These are phyloP conservation scores for Gallirallus australis DNA, from an alignment of 2,797 vertebrate species.

Conservation along the genomic window DNA sequence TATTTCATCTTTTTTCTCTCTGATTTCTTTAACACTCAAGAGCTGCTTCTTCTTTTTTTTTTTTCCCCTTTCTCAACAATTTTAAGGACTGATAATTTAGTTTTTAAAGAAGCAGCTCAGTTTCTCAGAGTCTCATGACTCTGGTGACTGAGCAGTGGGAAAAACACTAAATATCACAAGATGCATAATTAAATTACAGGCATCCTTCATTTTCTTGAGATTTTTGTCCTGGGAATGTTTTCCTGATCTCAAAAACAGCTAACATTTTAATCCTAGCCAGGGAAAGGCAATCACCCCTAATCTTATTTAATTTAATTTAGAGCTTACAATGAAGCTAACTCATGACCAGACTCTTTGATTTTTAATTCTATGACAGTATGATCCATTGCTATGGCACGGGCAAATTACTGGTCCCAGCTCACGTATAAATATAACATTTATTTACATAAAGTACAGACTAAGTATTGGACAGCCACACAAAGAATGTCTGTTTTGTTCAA, in stretches of 20 bases:
- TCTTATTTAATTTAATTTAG: background rate
- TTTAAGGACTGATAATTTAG: background rate
- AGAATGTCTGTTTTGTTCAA: background rate
- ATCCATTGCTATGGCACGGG: background rate
- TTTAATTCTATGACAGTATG: background rate
- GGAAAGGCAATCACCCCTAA: background rate
- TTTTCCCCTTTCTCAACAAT: background rate
- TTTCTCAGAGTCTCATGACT: background rate
- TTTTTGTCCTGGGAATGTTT: slow-evolving; percentile 31
- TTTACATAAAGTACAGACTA: background rate
- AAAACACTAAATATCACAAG: slow-evolving; percentile 2
- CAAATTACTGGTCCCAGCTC: background rate
- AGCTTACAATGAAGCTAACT: background rate
- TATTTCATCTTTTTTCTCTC: background rate
- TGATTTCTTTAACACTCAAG: background rate
- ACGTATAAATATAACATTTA: background rate
- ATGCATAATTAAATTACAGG: slow-evolving; percentile 11
- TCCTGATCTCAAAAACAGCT: background rate
- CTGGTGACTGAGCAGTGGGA: background rate
- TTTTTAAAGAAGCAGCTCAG: background rate
- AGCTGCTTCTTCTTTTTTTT: background rate
- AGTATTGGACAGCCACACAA: background rate
- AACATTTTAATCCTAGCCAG: slow-evolving; percentile 21
- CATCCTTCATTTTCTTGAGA: background rate
- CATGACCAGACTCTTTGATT: background rate